Evolutionary conservation across 53 echinoderm and acorn worm species (phyloP), one percentile per base, ranked within the genome.

Genomic region (Luidia sarsii): DNA sequence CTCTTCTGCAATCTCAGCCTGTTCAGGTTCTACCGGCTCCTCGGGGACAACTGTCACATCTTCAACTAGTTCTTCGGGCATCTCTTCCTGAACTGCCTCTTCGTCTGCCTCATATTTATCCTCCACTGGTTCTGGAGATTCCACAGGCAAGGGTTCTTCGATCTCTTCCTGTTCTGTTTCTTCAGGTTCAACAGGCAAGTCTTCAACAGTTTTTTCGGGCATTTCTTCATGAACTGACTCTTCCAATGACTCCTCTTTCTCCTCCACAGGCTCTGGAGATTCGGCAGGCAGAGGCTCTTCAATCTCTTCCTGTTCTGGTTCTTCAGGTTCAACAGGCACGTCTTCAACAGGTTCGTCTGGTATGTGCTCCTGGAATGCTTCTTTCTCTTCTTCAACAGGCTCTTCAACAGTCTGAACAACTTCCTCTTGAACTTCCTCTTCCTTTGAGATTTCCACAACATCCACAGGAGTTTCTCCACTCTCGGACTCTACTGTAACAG

Each of bases 101-200:
- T 59, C 49, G 14, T 70, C 56, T 70, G 39, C 46, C 13, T 50
- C 3, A 11, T 82, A 51, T 8, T 8, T 35, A 11, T 87, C 82
- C 39, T 64, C 59, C 43, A 20, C 33, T 29, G 32, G 24, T 50
- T 82, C 83, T 48, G 21, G 31, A 33, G 57, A 16, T 35, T 50
- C 65, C n/a, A 65, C n/a, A n/a, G n/a, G n/a, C n/a, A n/a, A n/a
- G n/a, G n/a, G n/a, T n/a, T n/a, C n/a, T n/a, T n/a, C n/a, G n/a
- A n/a, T n/a, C n/a, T n/a, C n/a, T n/a, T n/a, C 83, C 49, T 66
- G 50, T 34, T 38, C 81, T 65, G 56, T 54, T 33, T 22, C 38
- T 50, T 22, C 81, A 80, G 57, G 25, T 49, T 11, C 3, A n/a
- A n/a, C n/a, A n/a, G n/a, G n/a, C 18, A 35, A n/a, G 19, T 63